Evolutionary conservation across 2,113 vertebrate species (phyloP).

Genomic region (human (Homo sapiens)): DNA sequence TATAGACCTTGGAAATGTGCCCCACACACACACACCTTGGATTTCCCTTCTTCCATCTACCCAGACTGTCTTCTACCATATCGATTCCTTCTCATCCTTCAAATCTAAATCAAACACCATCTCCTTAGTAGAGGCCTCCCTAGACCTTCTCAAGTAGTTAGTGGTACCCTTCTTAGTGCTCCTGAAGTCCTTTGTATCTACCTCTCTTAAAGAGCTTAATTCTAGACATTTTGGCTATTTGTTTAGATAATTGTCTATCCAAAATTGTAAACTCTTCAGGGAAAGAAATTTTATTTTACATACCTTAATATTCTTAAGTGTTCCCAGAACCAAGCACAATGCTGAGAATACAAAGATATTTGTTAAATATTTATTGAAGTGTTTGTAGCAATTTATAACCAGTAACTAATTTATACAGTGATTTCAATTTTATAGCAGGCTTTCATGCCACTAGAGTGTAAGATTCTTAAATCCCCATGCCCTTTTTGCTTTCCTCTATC

Average conservation of each 20-base stretch:
- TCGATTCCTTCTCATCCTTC: not conserved
- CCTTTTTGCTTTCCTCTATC: not conserved
- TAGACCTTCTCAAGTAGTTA: not conserved
- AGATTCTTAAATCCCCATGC: not conserved
- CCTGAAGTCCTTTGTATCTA: not conserved
- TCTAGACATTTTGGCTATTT: not conserved
- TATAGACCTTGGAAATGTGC: not conserved
- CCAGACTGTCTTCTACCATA: not conserved
- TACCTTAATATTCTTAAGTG: not conserved
- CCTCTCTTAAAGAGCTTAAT: not conserved
- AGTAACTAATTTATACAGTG: not conserved
- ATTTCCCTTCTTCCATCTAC: not conserved
- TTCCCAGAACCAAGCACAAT: not conserved
- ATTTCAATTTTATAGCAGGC: not conserved
- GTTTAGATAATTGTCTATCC: not conserved
- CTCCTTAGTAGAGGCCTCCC: not conserved
- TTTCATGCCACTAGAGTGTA: not conserved
- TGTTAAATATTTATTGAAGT: not conserved
- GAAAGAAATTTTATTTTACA: not conserved
- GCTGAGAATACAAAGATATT: not conserved
- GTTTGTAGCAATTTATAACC: not conserved
- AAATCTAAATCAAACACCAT: not conserved
- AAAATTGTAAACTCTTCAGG: not conserved
- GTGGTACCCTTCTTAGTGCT: not conserved
- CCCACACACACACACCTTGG: not conserved